Evolutionary conservation across 35 echinoderm and acorn worm genomes (phyloP), one percentile per base, ranked within the genome.

Genomic region (Apostichopus parvimensis): DNA sequence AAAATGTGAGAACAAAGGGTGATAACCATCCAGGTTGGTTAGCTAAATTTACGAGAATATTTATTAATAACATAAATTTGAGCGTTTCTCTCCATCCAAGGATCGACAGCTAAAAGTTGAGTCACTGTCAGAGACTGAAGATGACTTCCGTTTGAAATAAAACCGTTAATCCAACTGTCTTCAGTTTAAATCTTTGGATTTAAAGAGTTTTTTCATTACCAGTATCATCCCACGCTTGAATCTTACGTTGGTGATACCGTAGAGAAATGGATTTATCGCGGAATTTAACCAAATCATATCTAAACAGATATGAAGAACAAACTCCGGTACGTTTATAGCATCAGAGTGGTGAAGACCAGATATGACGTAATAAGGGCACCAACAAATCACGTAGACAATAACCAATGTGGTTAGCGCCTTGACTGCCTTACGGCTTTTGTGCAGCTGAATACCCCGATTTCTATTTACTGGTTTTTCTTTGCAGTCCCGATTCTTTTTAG

Each of bases 211-310:
- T 45, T 45, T 45, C 52, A 57, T 18, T 11, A 85, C 82, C 54
- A 21, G 12, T 21, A 56, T 12, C 82, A 85, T 85, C 12, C 82
- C 82, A 13, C 52, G 9, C 82, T 59, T 85, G 21, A 85, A 85
- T 59, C 82, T 54, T 10, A 59, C 5, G 52, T 85, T 85, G 25
- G 82, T 85, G 1, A 54, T 21, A 13, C 21, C 82, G 21, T 85
- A 85, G 9, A 85, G 45, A 15, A 85, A 54, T 56, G 82, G 82
- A 85, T 85, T 85, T 6, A 85, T 85, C 15, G 82, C 55, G 9
- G 82, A 54, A 59, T 85, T 85, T 9, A 85, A 21, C 82, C 82
- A 85, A 53, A 56, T 85, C 82, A 85, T 18, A 21, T 85, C 82
- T 28, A 85, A 20, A 13, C 25, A 28, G 12, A 85, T 3, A 53